phyloP scores from a whole-genome alignment of 35 echinoderm and acorn worm species.

The Ophioderma brevispina region DNA sequence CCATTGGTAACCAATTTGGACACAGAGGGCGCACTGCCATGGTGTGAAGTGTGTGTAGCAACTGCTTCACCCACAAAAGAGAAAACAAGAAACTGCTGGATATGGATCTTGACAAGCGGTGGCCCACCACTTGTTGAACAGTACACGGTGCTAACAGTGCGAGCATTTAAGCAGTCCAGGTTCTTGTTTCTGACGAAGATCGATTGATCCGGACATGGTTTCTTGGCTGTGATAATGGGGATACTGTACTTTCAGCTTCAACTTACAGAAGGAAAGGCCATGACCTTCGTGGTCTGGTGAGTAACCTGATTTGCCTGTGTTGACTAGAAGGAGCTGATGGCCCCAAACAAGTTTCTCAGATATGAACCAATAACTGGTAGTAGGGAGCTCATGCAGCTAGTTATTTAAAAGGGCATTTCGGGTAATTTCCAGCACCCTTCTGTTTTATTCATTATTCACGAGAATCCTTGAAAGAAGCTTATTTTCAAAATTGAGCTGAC shows the following conservation, averaged over 20 bases:
- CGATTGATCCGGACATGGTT: conserved; percentile 25
- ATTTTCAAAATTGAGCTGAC: too few relatives aligned
- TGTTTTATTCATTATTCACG: too few relatives aligned
- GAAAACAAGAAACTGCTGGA: conserved; percentile 29
- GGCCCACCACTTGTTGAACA: too few relatives aligned
- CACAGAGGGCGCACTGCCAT: not conserved
- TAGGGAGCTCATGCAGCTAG: too few relatives aligned
- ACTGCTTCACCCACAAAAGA: not conserved
- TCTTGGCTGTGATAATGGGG: conserved; percentile 49
- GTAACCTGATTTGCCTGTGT: too few relatives aligned
- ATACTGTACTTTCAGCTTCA: conserved; percentile 61
- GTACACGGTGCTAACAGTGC: conserved; percentile 35
- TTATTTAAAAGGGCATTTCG: too few relatives aligned
- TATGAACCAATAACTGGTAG: too few relatives aligned
- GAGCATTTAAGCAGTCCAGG: conserved; percentile 69
- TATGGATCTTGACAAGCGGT: too few relatives aligned
- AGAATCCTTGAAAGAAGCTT: too few relatives aligned
- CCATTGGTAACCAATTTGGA: not conserved
- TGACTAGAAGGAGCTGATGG: too few relatives aligned
- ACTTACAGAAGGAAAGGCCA: conserved; percentile 42
- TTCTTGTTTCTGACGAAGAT: conserved; percentile 43
- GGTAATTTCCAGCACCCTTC: too few relatives aligned
- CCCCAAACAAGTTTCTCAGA: too few relatives aligned
- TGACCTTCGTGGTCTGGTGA: conserved; percentile 66
- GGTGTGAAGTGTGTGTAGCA: not conserved